These are phyloP conservation scores for Corapipo altera DNA, from an alignment of 2,113 vertebrate genomes.

Conservation along the genomic window DNA sequence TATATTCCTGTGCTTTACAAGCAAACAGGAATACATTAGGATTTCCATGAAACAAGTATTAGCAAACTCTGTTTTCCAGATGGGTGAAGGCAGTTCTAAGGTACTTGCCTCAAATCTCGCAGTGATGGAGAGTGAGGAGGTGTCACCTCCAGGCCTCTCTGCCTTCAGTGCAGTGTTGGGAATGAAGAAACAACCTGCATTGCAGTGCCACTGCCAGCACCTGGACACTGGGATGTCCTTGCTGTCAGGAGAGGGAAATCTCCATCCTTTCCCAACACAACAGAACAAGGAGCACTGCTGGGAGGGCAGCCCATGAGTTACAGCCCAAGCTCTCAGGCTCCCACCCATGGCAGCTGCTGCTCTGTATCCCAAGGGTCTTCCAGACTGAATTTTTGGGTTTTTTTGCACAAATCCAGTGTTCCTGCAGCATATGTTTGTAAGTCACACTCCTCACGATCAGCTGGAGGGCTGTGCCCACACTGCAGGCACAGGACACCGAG, in stretches of 20 bases:
- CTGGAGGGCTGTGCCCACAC: not conserved
- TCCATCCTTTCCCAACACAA: accelerated
- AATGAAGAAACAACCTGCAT: not conserved
- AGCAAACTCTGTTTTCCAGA: not conserved
- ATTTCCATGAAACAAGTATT: not conserved
- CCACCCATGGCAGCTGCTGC: not conserved
- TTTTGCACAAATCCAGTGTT: not conserved
- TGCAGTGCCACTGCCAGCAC: not conserved
- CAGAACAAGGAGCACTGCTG: accelerated
- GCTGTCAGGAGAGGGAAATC: not conserved
- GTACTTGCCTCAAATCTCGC: not conserved
- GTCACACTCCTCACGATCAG: accelerated
- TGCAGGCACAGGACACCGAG: not conserved
- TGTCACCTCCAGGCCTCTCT: not conserved
- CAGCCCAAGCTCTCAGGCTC: not conserved
- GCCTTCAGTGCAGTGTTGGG: not conserved
- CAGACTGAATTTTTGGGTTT: accelerated
- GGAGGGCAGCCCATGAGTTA: not conserved
- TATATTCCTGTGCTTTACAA: not conserved
- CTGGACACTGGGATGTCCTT: not conserved
- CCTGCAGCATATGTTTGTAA: not conserved
- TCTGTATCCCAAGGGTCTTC: not conserved
- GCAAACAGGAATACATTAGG: not conserved
- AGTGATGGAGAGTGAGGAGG: accelerated
- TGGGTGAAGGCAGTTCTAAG: not conserved